Evolutionary conservation across 2,888 invertebrate genomes (phyloP).

Genomic region (Balanococcus diminutus): DNA sequence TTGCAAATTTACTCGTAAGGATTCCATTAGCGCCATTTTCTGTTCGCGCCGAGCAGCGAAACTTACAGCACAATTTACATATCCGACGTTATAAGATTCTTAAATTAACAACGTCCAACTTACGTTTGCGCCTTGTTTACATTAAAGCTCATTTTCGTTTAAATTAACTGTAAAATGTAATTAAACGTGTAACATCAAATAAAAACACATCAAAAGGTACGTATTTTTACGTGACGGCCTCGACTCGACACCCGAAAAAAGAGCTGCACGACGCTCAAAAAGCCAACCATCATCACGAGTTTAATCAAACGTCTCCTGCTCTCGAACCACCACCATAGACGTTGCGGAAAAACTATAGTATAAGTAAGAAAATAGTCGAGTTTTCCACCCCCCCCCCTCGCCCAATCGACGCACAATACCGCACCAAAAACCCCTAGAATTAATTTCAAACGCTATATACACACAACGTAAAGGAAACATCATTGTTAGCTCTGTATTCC

Average conservation of each 20-base stretch:
- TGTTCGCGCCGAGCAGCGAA: background rate
- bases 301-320: background rate
- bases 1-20: constrained; percentile 28
- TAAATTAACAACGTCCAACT: constrained; percentile 35
- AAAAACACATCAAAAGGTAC: constrained; percentile 20
- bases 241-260: background rate
- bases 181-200: constrained; percentile 27
- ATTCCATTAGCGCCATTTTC: constrained; percentile 37
- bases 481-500: background rate
- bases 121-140: constrained; percentile 33
- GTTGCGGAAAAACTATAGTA: too few relatives aligned
- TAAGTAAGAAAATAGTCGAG: background rate
- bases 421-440: background rate
- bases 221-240: background rate
- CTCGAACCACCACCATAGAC: background rate
- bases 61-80: constrained; percentile 29
- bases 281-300: background rate
- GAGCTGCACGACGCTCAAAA: too few relatives aligned
- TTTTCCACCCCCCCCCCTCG: too few relatives aligned
- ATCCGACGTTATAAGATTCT: constrained; percentile 37
- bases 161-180: constrained; percentile 32
- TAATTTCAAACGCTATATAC: background rate
- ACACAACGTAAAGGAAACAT: background rate
- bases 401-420: background rate
- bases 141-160: constrained; percentile 34